A percentile compares a stretch with the other conserved stretches of the same genome.
These are phyloP conservation scores for Lordiphosa fenestrarum DNA, from an alignment of 2,888 invertebrate genomes.

Conservation along the genomic window DNA sequence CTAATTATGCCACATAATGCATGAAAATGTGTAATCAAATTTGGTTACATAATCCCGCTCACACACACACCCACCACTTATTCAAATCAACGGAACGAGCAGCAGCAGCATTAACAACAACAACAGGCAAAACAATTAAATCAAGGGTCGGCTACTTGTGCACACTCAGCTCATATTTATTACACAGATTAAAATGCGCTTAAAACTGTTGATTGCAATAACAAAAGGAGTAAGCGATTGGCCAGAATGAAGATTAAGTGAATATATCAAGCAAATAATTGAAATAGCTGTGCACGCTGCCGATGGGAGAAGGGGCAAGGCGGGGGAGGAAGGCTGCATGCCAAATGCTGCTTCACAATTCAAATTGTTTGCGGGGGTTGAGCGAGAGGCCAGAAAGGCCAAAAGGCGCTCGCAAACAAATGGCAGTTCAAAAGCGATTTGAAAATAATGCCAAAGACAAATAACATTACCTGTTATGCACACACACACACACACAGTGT, in stretches of 20 bases:
- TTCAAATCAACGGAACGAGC: slow-evolving; percentile 47
- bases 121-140: slow-evolving; percentile 47
- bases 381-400: slow-evolving; percentile 38
- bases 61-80: slow-evolving; percentile 37
- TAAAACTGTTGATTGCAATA: slow-evolving; percentile 29
- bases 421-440: slow-evolving; percentile 69
- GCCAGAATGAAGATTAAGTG: slow-evolving; percentile 32
- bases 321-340: slow-evolving; percentile 19
- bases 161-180: slow-evolving; percentile 34
- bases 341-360: slow-evolving; percentile 46
- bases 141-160: slow-evolving; percentile 35
- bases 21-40: slow-evolving; percentile 52
- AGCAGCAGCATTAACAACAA: slow-evolving; percentile 2
- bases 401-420: slow-evolving; percentile 44
- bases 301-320: not conserved
- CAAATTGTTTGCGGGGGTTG: slow-evolving; percentile 20
- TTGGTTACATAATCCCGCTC: slow-evolving; percentile 23
- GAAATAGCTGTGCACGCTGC: slow-evolving; percentile 41
- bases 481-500: slow-evolving; percentile 22
- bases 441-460: slow-evolving; percentile 75
- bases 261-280: slow-evolving; percentile 55
- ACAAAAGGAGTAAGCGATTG: slow-evolving; percentile 15
- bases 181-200: slow-evolving; percentile 58
- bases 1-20: slow-evolving; percentile 45
- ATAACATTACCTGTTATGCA: slow-evolving; percentile 67